These are phyloP conservation scores for Xiphias gladius DNA, from an alignment of 2,113 vertebrate species.

Conservation along the genomic window DNA sequence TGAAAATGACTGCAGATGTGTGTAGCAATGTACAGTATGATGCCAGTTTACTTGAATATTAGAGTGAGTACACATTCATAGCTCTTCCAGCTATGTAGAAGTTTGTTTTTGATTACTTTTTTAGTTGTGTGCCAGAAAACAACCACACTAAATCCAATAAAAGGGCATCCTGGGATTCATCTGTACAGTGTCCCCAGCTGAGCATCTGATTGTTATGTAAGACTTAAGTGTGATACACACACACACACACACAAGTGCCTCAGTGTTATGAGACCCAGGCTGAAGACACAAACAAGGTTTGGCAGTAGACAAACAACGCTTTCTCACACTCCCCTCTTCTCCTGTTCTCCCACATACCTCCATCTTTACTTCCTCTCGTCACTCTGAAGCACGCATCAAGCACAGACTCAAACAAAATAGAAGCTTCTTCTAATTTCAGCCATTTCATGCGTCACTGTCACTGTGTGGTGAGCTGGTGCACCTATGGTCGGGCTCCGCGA, in stretches of 20 bases:
- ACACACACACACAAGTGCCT: constrained; percentile 25
- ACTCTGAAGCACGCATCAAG: constrained; percentile 63
- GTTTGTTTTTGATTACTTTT: constrained; percentile 47
- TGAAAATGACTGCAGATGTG: constrained; percentile 25
- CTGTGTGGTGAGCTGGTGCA: constrained; percentile 27
- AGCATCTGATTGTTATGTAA: constrained; percentile 71
- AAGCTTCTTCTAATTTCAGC: constrained; percentile 53
- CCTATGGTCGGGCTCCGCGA: constrained; percentile 13
- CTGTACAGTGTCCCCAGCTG: constrained; percentile 58
- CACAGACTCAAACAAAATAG: constrained; percentile 47
- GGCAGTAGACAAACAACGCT: constrained; percentile 74
- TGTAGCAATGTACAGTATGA: constrained; percentile 18
- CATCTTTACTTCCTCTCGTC: constrained; percentile 59
- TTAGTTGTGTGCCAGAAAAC: constrained; percentile 44
- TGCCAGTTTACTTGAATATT: constrained; percentile 41
- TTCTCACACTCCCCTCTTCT: constrained; percentile 59
- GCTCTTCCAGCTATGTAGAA: constrained; percentile 14
- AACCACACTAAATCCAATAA: constrained; percentile 47
- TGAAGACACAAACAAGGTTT: constrained; percentile 69
- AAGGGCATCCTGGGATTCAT: constrained; percentile 53
- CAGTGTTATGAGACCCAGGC: constrained; percentile 55
- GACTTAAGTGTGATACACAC: constrained; percentile 39
- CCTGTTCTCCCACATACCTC: constrained; percentile 64
- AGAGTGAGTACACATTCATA: constrained; percentile 21
- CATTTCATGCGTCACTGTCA: constrained; percentile 55